Base-by-base conservation (phyloP, 2,113 vertebrate species). In the Ondatra zibethicus region DNA sequence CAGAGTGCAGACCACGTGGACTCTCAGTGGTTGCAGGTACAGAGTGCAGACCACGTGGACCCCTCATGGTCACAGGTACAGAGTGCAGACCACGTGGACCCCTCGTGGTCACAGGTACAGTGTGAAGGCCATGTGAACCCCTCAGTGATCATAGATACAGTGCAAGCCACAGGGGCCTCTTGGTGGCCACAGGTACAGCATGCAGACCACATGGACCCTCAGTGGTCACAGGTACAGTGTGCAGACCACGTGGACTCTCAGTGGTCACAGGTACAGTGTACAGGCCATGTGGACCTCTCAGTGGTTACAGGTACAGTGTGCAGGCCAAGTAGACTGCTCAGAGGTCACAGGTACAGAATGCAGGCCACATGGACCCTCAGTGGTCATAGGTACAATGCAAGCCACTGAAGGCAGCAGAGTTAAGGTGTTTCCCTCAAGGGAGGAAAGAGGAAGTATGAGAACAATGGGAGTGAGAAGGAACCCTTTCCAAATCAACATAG, bases 121-220 rank as follows among this genome's bases (percentile, higher is more conserved):
- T 23, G 25, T 45, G 42, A 10, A 45, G 78, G 11, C 6, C 16
- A 0, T 0, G 1, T 2, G 7, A n/a, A 68, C 19, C 16, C 36
- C 25, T 63, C n/a, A 9, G 58, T 63, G n/a, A n/a, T 29, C n/a
- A 85, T 1, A 11, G 19, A 27, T 65, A 7, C 12, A 65, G 55
- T 27, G 12, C 7, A 45, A 70, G 16, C 4, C 16, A 0, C 1
- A 1, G 2, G 4, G n/a, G 58, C 21, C 7, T 36, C n/a, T 65
- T 29, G 6, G 39, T 66, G 29, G 82, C 33, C 39, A 86, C 14
- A 14, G 23, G 25, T 68, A 8, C 7, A 66, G 42, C 3, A 17
- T 33, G 3, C 16, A 47, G 78, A 12, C 4, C 16, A 0, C 0
- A 0, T 2, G 7, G 47, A 58, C 27, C 16, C n/a, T 65, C 81